phyloP scores from a whole-genome alignment of 2,113 vertebrate genomes.

The Chlorodrepanis virens region DNA sequence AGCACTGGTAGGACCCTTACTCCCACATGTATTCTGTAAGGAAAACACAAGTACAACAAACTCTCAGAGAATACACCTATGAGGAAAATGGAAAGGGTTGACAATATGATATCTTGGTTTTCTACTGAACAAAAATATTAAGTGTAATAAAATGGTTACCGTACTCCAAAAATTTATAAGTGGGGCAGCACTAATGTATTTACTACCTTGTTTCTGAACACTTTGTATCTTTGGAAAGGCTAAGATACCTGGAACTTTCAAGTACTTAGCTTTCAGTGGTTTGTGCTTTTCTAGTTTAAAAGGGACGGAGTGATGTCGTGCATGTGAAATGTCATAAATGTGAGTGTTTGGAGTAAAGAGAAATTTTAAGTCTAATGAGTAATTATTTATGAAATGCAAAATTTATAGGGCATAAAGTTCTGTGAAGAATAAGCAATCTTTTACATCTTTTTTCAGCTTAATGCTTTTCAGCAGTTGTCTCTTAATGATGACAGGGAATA shows the following conservation, averaged over 20 bases:
- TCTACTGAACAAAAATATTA: not conserved
- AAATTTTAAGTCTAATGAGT: not conserved
- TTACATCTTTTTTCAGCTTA: not conserved
- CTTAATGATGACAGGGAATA: not conserved
- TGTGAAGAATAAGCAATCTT: not conserved
- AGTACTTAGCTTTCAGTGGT: constrained; percentile 6
- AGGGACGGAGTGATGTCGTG: constrained; percentile 8
- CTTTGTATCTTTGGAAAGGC: not conserved
- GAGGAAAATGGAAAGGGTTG: not conserved
- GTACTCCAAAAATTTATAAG: not conserved
- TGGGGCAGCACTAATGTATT: not conserved
- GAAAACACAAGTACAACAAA: constrained; percentile 24
- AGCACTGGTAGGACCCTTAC: not conserved
- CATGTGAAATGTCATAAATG: constrained; percentile 34
- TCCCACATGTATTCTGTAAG: not conserved
- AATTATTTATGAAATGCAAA: not conserved
- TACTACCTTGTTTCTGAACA: constrained; percentile 28
- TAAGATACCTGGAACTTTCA: not conserved
- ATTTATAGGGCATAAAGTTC: not conserved
- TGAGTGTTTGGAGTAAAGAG: constrained; percentile 41
- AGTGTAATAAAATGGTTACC: not conserved
- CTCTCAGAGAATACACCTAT: not conserved
- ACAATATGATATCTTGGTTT: not conserved
- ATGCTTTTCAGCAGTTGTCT: not conserved
- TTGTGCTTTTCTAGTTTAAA: constrained; percentile 40